A percentile compares a stretch with the other conserved stretches of the same genome.
Conservation (phyloP, 2,888 invertebrate species). For the Cantharis lateralis region DNA sequence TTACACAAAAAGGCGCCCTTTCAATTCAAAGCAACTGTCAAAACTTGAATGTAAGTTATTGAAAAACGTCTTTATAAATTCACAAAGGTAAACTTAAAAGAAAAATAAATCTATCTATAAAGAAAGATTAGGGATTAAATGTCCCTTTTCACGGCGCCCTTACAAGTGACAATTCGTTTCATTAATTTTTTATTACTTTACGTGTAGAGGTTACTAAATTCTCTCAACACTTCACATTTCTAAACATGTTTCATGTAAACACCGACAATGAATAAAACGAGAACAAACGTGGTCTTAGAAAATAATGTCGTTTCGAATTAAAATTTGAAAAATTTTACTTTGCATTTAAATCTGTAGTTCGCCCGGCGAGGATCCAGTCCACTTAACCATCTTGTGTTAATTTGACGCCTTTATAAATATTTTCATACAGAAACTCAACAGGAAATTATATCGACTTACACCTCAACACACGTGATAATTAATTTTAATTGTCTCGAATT, state of each 20-base stretch:
- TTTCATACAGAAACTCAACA: neutral
- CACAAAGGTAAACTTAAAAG: neutral
- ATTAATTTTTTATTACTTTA: constrained; percentile 26
- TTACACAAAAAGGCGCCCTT: neutral
- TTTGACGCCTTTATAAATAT: neutral
- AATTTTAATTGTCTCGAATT: constrained; percentile 11
- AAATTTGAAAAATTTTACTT: neutral
- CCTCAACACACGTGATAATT: constrained; percentile 6
- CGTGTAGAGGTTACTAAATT: constrained; percentile 20
- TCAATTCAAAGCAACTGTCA: neutral
- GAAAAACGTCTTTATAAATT: neutral
- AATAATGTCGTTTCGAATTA: neutral
- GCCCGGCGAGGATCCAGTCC: neutral
- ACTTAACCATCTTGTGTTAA: neutral
- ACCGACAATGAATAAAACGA: neutral
- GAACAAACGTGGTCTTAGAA: neutral
- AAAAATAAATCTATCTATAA: constrained; percentile 1
- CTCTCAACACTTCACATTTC: neutral
- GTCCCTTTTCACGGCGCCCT: constrained; percentile 6
- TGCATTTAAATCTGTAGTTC: neutral
- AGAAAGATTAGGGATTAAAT: constrained; percentile 2
- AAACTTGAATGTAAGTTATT: neutral
- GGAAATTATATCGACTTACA: neutral
- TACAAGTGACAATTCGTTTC: constrained; percentile 18
- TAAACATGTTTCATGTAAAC: neutral